These are phyloP conservation scores for Pseudobourletiella spinata DNA, from an alignment of 1,140 invertebrate genomes.

Conservation along the genomic window DNA sequence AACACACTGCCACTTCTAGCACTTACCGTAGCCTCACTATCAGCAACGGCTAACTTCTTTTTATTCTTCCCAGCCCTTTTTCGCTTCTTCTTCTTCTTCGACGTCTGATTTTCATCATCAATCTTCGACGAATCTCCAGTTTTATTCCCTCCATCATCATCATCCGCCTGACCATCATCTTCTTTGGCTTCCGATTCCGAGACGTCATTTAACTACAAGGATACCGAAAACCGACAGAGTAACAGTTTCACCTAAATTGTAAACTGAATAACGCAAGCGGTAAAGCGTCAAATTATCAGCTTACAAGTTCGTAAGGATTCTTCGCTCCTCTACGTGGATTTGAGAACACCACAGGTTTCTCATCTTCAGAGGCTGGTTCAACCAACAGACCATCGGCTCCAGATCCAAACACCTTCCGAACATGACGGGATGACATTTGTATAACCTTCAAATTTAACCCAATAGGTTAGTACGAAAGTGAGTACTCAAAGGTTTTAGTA, in stretches of 20 bases:
- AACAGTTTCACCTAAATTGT: no score
- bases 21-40: slow-evolving; percentile 16
- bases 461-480: no score
- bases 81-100: slow-evolving; percentile 58
- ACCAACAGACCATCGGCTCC: slow-evolving; percentile 42
- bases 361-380: slow-evolving; percentile 45
- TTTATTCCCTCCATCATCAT: slow-evolving; percentile 43
- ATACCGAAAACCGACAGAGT: no score
- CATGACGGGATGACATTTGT: slow-evolving; percentile 56
- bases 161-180: slow-evolving; percentile 55
- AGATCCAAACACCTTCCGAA: slow-evolving; percentile 53
- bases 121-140: slow-evolving; percentile 38
- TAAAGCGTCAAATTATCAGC: no score
- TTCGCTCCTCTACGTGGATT: slow-evolving; percentile 47
- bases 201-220: slow-evolving; percentile 47
- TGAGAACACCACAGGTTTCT: slow-evolving; percentile 42
- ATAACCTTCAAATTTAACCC: no score
- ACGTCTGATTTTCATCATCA: slow-evolving; percentile 41
- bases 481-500: no score
- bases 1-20: no score
- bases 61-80: slow-evolving; percentile 38
- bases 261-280: no score
- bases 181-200: slow-evolving; percentile 59
- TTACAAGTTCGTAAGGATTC: slow-evolving; percentile 56
- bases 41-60: neutral